These are phyloP conservation scores for Trissolcus basalis DNA, from an alignment of 1,140 invertebrate genomes.

Conservation along the genomic window DNA sequence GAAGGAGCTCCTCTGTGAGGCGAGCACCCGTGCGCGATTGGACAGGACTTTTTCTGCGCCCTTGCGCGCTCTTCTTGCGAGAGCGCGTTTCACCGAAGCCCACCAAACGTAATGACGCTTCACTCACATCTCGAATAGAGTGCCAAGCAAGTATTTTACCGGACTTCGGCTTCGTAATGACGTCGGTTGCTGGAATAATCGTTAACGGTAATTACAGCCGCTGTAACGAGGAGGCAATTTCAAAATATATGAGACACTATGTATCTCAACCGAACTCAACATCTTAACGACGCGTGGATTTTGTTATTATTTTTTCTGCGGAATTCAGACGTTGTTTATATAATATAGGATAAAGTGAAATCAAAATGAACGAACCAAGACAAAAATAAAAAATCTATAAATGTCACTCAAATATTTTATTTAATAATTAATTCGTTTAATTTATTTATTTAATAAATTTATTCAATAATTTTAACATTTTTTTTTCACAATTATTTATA, in stretches of 20 bases:
- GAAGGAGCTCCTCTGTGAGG: slow-evolving; percentile 38
- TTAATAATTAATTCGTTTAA: too few species aligned
- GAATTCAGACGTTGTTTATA: too few species aligned
- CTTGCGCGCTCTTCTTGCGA: too few species aligned
- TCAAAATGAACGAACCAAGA: too few species aligned
- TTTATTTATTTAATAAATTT: too few species aligned
- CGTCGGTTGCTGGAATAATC: slow-evolving; percentile 41
- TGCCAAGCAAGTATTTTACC: slow-evolving; percentile 41
- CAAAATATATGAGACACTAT: slow-evolving; percentile 27
- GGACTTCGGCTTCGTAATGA: slow-evolving; percentile 31
- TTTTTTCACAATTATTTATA: too few species aligned
- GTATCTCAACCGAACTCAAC: slow-evolving; percentile 40
- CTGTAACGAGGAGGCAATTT: slow-evolving; percentile 43
- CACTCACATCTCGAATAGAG: slow-evolving; percentile 40
- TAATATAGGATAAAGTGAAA: too few species aligned
- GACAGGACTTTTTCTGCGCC: slow-evolving; percentile 39
- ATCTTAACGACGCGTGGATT: slow-evolving; percentile 34
- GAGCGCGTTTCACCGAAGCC: slow-evolving; percentile 58
- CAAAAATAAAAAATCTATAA: too few species aligned
- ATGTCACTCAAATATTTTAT: too few species aligned
- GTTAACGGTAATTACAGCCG: slow-evolving; percentile 41
- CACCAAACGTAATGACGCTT: slow-evolving; percentile 53
- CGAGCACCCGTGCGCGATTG: slow-evolving; percentile 42
- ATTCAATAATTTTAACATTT: too few species aligned
- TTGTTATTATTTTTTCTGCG: slow-evolving; percentile 22